These are phyloP conservation scores for Nomada fabriciana DNA, from an alignment of 2,888 invertebrate species.

Conservation along the genomic window DNA sequence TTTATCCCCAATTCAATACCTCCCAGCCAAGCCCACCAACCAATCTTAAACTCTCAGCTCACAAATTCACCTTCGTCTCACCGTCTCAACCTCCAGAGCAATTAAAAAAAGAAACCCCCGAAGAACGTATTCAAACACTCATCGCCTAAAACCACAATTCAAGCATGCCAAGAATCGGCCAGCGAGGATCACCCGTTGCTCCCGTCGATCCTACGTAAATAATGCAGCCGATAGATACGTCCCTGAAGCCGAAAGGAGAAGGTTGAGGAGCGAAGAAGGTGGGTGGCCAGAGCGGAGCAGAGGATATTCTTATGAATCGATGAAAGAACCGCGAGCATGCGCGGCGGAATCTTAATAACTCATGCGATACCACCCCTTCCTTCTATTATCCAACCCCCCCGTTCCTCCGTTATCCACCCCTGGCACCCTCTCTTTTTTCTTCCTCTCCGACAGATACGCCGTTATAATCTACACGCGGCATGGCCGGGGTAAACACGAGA, in stretches of 20 bases:
- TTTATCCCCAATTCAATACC: too few relatives aligned
- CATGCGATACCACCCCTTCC: conserved; percentile 76
- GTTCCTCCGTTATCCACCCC: conserved; percentile 66
- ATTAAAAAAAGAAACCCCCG: too few relatives aligned
- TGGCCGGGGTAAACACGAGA: conserved; percentile 63
- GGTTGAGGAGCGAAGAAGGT: conserved; percentile 46
- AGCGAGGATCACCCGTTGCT: conserved; percentile 8
- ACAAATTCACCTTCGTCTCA: too few relatives aligned
- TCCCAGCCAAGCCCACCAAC: too few relatives aligned
- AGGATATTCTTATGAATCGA: conserved; percentile 83
- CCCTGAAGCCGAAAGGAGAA: conserved; percentile 56
- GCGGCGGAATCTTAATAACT: conserved; percentile 82
- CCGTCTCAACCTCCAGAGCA: too few relatives aligned
- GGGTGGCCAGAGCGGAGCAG: conserved; percentile 69
- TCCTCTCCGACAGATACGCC: conserved; percentile 63
- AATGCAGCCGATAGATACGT: conserved; percentile 61
- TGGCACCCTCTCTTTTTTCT: conserved; percentile 36
- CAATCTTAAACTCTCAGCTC: too few relatives aligned
- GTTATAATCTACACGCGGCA: conserved; percentile 69
- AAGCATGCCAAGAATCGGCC: conserved; percentile 1
- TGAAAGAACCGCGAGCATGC: conserved; percentile 82
- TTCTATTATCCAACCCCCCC: conserved; percentile 53
- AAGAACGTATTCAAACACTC: not conserved
- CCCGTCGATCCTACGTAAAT: conserved; percentile 41
- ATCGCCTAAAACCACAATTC: not conserved